phyloP scores from a whole-genome alignment of 2,888 invertebrate species.

The Stratiomys singularior region DNA sequence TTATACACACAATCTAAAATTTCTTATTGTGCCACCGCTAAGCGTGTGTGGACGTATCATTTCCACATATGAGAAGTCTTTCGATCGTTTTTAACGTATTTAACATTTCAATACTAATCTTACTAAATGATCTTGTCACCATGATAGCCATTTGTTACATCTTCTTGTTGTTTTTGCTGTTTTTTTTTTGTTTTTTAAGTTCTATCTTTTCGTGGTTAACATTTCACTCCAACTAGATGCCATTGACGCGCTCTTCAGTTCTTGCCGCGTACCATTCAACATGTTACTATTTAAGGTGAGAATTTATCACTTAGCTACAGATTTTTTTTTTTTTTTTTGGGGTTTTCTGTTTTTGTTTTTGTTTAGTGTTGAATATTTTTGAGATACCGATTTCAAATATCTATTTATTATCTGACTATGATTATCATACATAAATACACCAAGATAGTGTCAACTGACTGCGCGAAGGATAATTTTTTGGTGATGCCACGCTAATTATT shows the following conservation, averaged over 20 bases:
- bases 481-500: neutral
- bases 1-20: too few species aligned
- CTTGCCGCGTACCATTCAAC: slow-evolving; percentile 21
- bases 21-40: neutral
- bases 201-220: neutral
- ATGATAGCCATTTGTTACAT: slow-evolving; percentile 37
- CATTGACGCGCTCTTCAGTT: slow-evolving; percentile 8
- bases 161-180: too few species aligned
- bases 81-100: neutral
- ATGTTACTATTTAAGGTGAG: slow-evolving; percentile 44
- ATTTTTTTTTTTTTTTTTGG: neutral
- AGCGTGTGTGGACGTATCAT: neutral
- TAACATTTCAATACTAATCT: slow-evolving; percentile 5
- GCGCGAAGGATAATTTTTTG: neutral
- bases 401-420: slow-evolving; percentile 28
- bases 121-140: slow-evolving; percentile 41
- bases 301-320: slow-evolving; percentile 46
- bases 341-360: neutral
- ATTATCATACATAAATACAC: slow-evolving; percentile 23
- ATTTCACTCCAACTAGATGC: neutral
- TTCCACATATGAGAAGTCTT: neutral
- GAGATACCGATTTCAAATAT: slow-evolving; percentile 24
- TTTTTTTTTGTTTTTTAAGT: slow-evolving; percentile 5
- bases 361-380: neutral
- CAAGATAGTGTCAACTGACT: neutral